These are phyloP conservation scores for Arenaria interpres DNA, from an alignment of 2,113 vertebrate genomes.

Conservation along the genomic window DNA sequence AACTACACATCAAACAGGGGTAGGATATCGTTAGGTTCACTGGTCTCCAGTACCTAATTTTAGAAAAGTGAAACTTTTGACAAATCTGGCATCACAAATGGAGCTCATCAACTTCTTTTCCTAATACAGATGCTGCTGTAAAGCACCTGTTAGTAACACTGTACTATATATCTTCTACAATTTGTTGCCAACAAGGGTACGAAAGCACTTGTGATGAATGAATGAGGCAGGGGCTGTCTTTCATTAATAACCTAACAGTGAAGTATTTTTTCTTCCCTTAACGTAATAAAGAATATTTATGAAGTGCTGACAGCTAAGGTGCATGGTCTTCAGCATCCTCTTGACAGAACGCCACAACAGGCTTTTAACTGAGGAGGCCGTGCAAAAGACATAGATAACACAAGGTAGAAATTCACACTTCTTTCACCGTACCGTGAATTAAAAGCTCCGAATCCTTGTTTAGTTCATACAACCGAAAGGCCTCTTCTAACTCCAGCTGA, in stretches of 20 bases:
- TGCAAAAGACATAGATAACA: not conserved
- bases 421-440: slow-evolving; percentile 86
- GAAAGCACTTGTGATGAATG: not conserved
- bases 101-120: not conserved
- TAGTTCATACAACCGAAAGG: slow-evolving; percentile 93
- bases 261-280: not conserved
- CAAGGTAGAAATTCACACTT: not conserved
- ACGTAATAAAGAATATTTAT: not conserved
- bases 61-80: not conserved
- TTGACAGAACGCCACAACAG: not conserved
- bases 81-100: not conserved
- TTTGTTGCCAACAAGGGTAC: accelerated
- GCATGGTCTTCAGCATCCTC: not conserved
- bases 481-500: slow-evolving; percentile 97
- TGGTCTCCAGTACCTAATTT: not conserved
- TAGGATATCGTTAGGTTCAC: not conserved
- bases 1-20: not conserved
- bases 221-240: not conserved
- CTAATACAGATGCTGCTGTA: not conserved
- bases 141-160: not conserved
- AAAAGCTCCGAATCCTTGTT: slow-evolving; percentile 99
- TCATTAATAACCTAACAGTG: not conserved
- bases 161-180: not conserved
- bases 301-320: not conserved
- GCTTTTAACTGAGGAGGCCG: not conserved